Evolutionary conservation across 2,797 vertebrate species (phyloP), one percentile per base, ranked within the genome.

Genomic region (Leptatherina wallacei): DNA sequence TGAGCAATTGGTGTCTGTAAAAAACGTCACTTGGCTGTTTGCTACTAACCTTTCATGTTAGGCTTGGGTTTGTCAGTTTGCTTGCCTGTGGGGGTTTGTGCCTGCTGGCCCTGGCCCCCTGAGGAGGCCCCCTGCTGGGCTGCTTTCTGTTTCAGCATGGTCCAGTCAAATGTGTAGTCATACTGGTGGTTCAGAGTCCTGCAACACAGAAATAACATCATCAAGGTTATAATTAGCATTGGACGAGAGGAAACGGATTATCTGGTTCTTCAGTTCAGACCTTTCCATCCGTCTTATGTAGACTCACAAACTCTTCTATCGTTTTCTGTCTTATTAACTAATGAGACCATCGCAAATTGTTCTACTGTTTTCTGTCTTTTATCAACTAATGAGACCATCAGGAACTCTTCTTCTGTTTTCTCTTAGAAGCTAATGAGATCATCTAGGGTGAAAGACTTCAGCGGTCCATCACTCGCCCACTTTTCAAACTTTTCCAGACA

Each of bases 31-130:
- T 99, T 98, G 97, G 97, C 95, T 98, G 96, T 98, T 99, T 97
- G 97, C 97, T 98, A 99, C 98, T 98, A 98, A 99, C 98, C 98
- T 99, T 99, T 99, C 97, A 99, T 97, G 97, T 99, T 99, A 99
- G 96, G 98, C 97, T 99, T 99, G 98, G 98, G 96, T 99, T 99
- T 99, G 96, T 99, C 98, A 98, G 97, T 98, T 99, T 99, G 98
- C 97, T 99, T 99, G 98, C 98, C 98, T 99, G 97, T 99, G 96
- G 97, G 97, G 96, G 97, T 99, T 97, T 98, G 97, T 95, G 97
- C 97, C 96, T 96, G 98, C 87, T 97, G 98, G 94, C 97, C 97
- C 94, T 98, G 97, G 94, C 96, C 97, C 96, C 97, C 99, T 90
- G 98, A 96, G 91, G 98, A 97, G 92, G 97, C 97, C 82, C 98